Base-by-base conservation (phyloP, 1,140 invertebrate species). In the Heliothis virescens region DNA sequence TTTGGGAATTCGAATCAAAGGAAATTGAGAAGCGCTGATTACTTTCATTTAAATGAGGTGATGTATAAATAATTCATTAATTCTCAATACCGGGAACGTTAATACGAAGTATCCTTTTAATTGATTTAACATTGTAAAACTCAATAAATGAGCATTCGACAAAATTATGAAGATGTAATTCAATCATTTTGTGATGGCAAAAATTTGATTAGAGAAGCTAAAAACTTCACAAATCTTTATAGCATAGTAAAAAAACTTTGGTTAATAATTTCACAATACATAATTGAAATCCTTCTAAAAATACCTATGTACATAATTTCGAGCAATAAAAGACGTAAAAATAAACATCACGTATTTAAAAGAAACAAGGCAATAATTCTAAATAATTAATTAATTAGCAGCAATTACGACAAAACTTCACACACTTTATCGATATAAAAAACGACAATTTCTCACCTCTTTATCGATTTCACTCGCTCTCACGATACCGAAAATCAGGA, bases 401-500 rank as follows among this genome's bases (percentile, higher is more conserved):
- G 34, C n/a, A n/a, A 59, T 21, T 34, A 5, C 16, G 18, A n/a
- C 21, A 26, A 13, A 60, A 47, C 34, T 41, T 41, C 48, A n/a
- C 34, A 72, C 16, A 21, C 13, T 50, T 2, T 21, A 63, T 29
- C 16, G 10, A 34, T 9, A 55, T 48, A 10, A 63, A 69, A 62
- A 78, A 79, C 47, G 52, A 63, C n/a, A 79, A n/a, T 13, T 82
- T 84, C 91, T 89, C 71, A 94, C 92, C 87, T 89, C 89, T 86
- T 90, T 90, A 63, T 91, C 85, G 79, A 90, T 85, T 72, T 91
- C 90, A 85, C 85, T 90, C 15, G 88, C 83, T 47, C 83, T 83
- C 53, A 85, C 92, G 86, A 91, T 87, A 67, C 92, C 92, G 57
- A 94, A 82, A 48, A 94, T 78, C 29, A 92, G 75, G 84, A 92